phyloP scores from a whole-genome alignment of 2,113 vertebrate genomes.

The Speoplatyrhinus poulsoni region DNA sequence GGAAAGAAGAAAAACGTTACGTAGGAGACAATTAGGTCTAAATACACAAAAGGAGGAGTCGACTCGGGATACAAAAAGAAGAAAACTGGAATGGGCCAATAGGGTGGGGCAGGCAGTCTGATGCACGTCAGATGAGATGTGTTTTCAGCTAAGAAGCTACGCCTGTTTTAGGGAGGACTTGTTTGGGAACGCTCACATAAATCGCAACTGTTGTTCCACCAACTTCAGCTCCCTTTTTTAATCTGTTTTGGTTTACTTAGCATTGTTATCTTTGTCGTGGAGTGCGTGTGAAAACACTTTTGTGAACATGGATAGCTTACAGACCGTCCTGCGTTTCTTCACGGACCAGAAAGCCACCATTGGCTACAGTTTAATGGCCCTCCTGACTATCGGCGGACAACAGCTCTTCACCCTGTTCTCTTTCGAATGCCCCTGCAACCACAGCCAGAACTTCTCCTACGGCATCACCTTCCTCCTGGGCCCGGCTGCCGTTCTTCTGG shows the following conservation, averaged over 20 bases:
- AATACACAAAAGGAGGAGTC: slow-evolving; percentile 42
- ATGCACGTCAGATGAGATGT: slow-evolving; percentile 32
- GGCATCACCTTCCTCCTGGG: slow-evolving; percentile 86
- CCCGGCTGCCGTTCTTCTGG: slow-evolving; percentile 84
- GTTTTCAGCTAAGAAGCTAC: slow-evolving; percentile 4
- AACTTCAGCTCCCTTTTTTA: no score
- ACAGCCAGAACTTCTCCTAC: slow-evolving; percentile 81
- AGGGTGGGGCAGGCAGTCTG: slow-evolving; percentile 22
- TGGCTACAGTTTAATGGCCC: slow-evolving; percentile 91
- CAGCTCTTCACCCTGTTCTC: slow-evolving; percentile 87
- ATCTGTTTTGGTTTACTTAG: no score
- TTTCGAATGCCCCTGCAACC: slow-evolving; percentile 92
- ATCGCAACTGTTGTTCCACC: neutral
- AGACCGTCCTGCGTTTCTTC: slow-evolving; percentile 81
- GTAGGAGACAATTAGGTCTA: slow-evolving; percentile 2
- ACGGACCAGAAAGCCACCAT: slow-evolving; percentile 85
- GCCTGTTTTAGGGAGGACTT: no score
- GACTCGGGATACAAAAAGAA: neutral
- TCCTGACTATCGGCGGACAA: slow-evolving; percentile 87
- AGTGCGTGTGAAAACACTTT: neutral
- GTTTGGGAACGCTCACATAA: neutral
- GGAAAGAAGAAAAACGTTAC: neutral
- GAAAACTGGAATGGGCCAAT: slow-evolving; percentile 31
- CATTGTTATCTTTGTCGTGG: neutral
- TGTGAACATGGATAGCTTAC: slow-evolving; percentile 83